These are phyloP conservation scores for Bombyx huttoni DNA, from an alignment of 2,888 invertebrate genomes.

Conservation along the genomic window DNA sequence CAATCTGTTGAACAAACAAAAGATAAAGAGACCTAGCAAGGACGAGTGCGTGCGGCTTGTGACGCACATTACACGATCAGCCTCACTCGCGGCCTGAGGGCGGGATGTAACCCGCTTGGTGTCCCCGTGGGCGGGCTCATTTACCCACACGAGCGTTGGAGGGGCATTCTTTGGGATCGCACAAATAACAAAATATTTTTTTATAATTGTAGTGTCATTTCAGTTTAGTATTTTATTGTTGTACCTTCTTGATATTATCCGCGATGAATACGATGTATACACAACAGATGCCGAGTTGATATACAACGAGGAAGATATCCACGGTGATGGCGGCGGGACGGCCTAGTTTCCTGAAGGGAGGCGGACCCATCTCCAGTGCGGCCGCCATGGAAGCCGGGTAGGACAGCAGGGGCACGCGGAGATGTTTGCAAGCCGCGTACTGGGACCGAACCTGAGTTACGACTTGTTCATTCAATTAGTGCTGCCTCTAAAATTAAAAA, in stretches of 20 bases:
- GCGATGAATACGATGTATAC: slow-evolving; percentile 96
- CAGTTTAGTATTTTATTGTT: neutral
- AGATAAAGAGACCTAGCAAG: too few relatives aligned
- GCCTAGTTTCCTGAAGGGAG: slow-evolving; percentile 73
- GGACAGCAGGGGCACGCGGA: slow-evolving; percentile 80
- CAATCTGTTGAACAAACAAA: slow-evolving; percentile 34
- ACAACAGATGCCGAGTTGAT: slow-evolving; percentile 96
- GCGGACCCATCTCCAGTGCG: slow-evolving; percentile 83
- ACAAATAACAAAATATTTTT: too few relatives aligned
- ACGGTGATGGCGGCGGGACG: slow-evolving; percentile 73
- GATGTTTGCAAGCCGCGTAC: slow-evolving; percentile 72
- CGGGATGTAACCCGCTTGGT: too few relatives aligned
- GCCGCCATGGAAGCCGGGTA: slow-evolving; percentile 89
- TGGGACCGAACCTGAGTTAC: slow-evolving; percentile 59
- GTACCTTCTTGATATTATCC: slow-evolving; percentile 83
- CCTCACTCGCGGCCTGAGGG: too few relatives aligned
- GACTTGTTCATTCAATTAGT: too few relatives aligned
- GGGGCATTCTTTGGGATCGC: too few relatives aligned
- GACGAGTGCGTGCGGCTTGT: too few relatives aligned
- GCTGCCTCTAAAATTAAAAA: too few relatives aligned
- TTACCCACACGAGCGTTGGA: too few relatives aligned
- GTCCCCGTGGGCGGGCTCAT: too few relatives aligned
- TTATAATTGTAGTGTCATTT: neutral
- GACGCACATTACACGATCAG: too few relatives aligned
- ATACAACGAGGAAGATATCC: slow-evolving; percentile 81